Percentiles rank a stretch among this genome's conserved stretches.
phyloP scores from a whole-genome alignment of 2,113 vertebrate genomes.

The Mormyrus iriodes region DNA sequence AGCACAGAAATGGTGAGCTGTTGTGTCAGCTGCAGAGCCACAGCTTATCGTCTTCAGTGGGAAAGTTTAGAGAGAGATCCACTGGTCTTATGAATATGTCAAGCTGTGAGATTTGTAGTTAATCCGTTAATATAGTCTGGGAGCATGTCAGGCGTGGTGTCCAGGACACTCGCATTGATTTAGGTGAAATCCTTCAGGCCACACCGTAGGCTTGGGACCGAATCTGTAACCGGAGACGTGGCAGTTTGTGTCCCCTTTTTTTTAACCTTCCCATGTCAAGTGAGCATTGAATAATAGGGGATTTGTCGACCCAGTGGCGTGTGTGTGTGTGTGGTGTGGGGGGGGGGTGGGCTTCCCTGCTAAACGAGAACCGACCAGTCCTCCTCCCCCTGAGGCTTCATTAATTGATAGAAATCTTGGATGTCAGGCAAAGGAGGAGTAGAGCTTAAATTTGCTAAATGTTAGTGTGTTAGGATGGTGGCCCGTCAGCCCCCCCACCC shows the following conservation, averaged over 20 bases:
- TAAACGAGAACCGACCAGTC: not conserved
- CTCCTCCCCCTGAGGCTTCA: constrained; percentile 40
- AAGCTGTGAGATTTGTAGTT: not conserved
- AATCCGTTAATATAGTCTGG: not conserved
- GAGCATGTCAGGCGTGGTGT: not conserved
- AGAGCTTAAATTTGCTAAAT: constrained; percentile 3
- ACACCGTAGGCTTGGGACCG: not conserved
- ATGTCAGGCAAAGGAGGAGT: not conserved
- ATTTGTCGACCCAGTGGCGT: not conserved
- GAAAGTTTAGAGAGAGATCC: not conserved
- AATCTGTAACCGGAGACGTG: not conserved
- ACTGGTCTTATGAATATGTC: not conserved
- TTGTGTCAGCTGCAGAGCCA: not conserved
- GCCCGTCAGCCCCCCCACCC: not conserved
- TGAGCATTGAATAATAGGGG: not conserved
- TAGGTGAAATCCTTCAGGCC: not conserved
- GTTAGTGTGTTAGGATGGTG: not conserved
- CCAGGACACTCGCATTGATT: not conserved
- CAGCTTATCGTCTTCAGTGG: not conserved
- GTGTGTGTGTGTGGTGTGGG: not conserved
- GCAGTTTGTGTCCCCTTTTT: not conserved
- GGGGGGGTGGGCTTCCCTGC: no score
- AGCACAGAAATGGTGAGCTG: not conserved
- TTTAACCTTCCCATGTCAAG: not conserved
- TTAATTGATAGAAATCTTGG: constrained; percentile 65